A percentile compares a stretch with the other conserved stretches of the same genome.
phyloP scores from a whole-genome alignment of 2,888 invertebrate species.

The Tethea ocularis region DNA sequence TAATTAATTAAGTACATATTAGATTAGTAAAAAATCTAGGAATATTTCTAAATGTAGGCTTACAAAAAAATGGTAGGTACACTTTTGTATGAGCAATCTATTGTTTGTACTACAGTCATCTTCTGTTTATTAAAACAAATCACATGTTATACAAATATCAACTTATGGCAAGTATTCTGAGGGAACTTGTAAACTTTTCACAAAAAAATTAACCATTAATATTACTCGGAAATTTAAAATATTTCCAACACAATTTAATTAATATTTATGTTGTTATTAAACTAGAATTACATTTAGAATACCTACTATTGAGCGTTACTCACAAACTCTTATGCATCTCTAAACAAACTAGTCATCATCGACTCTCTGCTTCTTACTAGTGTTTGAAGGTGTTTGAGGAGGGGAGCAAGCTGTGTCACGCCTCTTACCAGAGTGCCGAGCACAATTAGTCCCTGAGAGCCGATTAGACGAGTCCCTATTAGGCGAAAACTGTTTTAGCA shows the following conservation, averaged over 20 bases:
- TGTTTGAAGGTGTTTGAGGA: constrained; percentile 73
- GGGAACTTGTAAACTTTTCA: background rate
- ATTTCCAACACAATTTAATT: background rate
- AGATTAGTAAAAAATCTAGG: constrained; percentile 15
- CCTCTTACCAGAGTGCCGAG: constrained; percentile 72
- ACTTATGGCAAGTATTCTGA: background rate
- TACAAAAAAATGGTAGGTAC: constrained; percentile 30
- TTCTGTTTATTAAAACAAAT: background rate
- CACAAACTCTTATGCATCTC: background rate
- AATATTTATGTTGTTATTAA: background rate
- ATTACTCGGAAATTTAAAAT: background rate
- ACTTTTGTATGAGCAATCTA: constrained; percentile 33
- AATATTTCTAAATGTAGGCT: constrained; percentile 26
- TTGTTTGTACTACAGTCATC: constrained; percentile 43
- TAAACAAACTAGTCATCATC: constrained; percentile 56
- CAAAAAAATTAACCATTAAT: background rate
- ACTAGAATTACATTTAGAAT: no score
- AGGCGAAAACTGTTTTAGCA: constrained; percentile 92
- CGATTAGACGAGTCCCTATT: constrained; percentile 66
- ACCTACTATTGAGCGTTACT: background rate
- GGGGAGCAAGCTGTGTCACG: constrained; percentile 70
- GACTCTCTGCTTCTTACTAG: constrained; percentile 74
- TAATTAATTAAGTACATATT: constrained; percentile 63
- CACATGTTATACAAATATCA: background rate
- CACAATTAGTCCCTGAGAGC: constrained; percentile 58